Evolutionary conservation across 2,888 invertebrate species (phyloP), one percentile per base, ranked within the genome.

Genomic region (Troides helena): DNA sequence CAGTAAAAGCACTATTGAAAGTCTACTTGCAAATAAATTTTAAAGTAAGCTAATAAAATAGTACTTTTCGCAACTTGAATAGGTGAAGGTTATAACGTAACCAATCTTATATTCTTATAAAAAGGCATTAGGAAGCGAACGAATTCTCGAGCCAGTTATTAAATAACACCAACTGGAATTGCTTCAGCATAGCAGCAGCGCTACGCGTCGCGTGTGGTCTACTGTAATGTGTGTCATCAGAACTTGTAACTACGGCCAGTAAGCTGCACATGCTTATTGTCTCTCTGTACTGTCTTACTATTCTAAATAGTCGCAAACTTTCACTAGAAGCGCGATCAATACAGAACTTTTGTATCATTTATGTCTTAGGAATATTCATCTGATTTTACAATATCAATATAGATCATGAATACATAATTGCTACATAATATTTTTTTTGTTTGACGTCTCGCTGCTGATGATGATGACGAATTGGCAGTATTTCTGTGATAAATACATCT

Each of bases 261-360:
- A 21, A 39, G 4, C n/a, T 25, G 39, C 36, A 67, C 62, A 62
- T 67, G 67, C 67, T 56, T 4, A 30, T 36, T 61, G 67, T 59
- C 59, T 66, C 17, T 23, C 46, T 62, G 14, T 50, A 17, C 21
- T 59, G 18, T 50, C 50, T 50, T 50, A 50, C 5, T 18, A 2
- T 5, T 18, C 50, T 50, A 50, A 17, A 17, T 18, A 3, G 5
- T 5, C 14, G 18, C 5, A 14, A 17, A 17, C 14, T 50, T 50
- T 17, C 50, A 50, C 17, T 50, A 50, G 17, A 3, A 12, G 2
- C 10, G 14, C 39, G 39, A 39, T 39, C 39, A 6, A 39, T 10
- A 39, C 8, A 39, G 10, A 39, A 7, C 39, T 50, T 14, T 50
- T 50, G 5, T 50, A 14, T 46, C 43, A 46, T 12, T 46, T 46